Evolutionary conservation across 2,797 vertebrate genomes (phyloP), one percentile per base, ranked within the genome.

Genomic region (Dryobates pubescens): DNA sequence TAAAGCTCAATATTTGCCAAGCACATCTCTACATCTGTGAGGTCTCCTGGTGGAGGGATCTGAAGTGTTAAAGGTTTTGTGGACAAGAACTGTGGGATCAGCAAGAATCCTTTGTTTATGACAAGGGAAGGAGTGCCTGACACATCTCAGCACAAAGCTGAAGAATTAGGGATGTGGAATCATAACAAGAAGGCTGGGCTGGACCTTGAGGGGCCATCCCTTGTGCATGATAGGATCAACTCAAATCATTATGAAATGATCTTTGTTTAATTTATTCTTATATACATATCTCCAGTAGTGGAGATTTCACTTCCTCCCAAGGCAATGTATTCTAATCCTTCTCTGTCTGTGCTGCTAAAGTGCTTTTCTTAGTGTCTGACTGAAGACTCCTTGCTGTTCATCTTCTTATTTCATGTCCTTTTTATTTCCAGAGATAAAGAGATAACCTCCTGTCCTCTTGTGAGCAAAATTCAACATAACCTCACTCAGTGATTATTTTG

Each of bases 61-160:
- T 65, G 51, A 83, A 89, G 5, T 41, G 43, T 27, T 69, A 59
- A 65, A 82, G 49, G 10, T 65, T 65, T 53, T 63, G 56, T 72
- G 47, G 47, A 71, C 27, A 77, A 54, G 27, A 87, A 65, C 62
- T 38, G 10, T 69, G 68, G 17, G 73, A 95, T 93, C 80, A 91
- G 29, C 16, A 88, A 67, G 73, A 93, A 88, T 88, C 53, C 56
- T 69, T 62, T 88, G 59, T 93, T 94, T 93, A 86, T 83, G 56
- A 29, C 43, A 93, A 88, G 9, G 56, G 53, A 82, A 83, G 67
- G 57, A 67, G 53, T 67, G 80, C 81, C 80, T 93, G 79, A 86
- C 11, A 62, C 24, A 90, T 88, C 47, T 86, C 76, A 94, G 57
- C 59, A 63, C n/a, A 70, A 70, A 75, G 20, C 0, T 78, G 73